Evolutionary conservation across 1,140 invertebrate species (phyloP).

Genomic region (Hypothenemus hampei): DNA sequence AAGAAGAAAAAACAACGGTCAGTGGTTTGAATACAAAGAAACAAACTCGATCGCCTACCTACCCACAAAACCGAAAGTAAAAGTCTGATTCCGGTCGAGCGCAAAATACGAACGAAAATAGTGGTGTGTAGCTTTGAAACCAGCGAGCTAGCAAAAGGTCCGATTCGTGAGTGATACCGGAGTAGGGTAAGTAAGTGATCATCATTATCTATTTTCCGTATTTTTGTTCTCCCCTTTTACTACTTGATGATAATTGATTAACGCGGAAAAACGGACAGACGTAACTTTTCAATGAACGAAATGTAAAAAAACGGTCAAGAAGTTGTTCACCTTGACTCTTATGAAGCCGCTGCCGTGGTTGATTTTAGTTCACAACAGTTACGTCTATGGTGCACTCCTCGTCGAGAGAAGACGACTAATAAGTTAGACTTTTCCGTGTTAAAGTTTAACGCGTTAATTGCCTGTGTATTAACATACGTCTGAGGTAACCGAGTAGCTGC

Average conservation of each 20-base stretch:
- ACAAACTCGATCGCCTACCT: conserved; percentile 24
- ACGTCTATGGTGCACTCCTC: conserved; percentile 21
- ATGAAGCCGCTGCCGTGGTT: conserved; percentile 13
- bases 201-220: too few relatives aligned
- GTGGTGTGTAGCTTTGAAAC: conserved; percentile 6
- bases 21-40: conserved; percentile 25
- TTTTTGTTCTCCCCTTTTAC: conserved; percentile 6
- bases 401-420: too few relatives aligned
- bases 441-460: conserved; percentile 18
- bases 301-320: conserved; percentile 6
- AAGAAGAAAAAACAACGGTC: too few relatives aligned
- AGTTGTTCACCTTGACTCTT: conserved; percentile 23
- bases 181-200: conserved; percentile 14
- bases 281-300: conserved; percentile 2
- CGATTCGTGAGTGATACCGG: background rate
- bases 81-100: conserved; percentile 11
- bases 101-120: conserved; percentile 17
- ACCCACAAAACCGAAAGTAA: conserved; percentile 23
- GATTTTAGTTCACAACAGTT: conserved; percentile 14
- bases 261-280: conserved; percentile 10
- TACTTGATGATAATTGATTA: conserved; percentile 4
- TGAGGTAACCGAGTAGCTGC: background rate
- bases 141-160: conserved; percentile 16
- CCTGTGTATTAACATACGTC: background rate
- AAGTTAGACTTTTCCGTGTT: conserved; percentile 9